Evolutionary conservation across 2,888 invertebrate genomes (phyloP), one percentile per base, ranked within the genome.

Genomic region (Horisme vitalbata): DNA sequence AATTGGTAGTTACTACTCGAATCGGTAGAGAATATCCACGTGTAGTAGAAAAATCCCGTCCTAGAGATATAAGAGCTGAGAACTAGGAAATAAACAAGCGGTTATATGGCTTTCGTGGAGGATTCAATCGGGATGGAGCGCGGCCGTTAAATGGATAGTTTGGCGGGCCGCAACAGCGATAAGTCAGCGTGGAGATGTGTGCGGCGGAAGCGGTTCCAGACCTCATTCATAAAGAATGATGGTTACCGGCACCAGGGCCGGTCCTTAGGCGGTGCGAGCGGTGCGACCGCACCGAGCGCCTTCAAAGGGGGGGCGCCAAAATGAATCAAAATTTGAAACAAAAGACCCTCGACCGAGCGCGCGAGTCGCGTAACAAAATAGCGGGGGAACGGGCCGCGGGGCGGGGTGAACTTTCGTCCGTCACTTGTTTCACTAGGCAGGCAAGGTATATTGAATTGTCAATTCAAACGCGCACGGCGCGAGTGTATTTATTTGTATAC

Each of bases 161-260:
- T 51, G 55, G 59, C 53, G 50, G 55, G 63, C 67, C 64, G 58
- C 66, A 61, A 45, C 39, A 57, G 61, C 71, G 59, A 77, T 80
- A 79, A 80, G 71, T 80, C 79, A 76, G 65, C 51, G 58, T 44
- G 64, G 61, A 69, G 75, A 73, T 61, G 69, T 68, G 70, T 68
- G 61, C 38, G 63, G 62, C 61, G 64, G 66, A 52, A 53, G 57
- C 51, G 46, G 61, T 68, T 62, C 71, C 69, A 71, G 12, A 10
- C 28, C 11, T 3, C 33, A 28, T 24, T 37, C 20, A 41, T 18
- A 3, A 10, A 28, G 13, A 37, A 37, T 41, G 36, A 36, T 21
- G 32, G 32, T 23, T 37, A 5, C 12, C 23, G 23, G 32, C 18
- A 4, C 32, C 11, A n/a, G 23, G 13, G 28, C 39, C 2, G 32